These are phyloP conservation scores for Limanda limanda DNA, from an alignment of 2,113 vertebrate species.

Conservation along the genomic window DNA sequence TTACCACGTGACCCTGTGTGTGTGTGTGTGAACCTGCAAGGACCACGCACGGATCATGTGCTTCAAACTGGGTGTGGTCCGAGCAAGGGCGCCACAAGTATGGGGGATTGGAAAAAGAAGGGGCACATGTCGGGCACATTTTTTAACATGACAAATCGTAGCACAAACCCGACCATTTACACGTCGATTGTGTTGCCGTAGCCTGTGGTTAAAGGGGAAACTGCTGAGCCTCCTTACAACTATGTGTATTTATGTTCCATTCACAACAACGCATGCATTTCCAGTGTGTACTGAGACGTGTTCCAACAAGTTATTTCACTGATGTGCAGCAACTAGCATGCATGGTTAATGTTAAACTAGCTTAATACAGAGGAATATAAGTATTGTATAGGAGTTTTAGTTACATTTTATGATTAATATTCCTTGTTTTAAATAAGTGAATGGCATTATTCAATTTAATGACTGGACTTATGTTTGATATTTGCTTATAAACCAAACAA, in stretches of 20 bases:
- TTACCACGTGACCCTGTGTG: background rate
- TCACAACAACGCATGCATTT: slow-evolving; percentile 2
- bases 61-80: too few relatives aligned
- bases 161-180: background rate
- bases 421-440: too few relatives aligned
- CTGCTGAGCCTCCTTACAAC: slow-evolving; percentile 4
- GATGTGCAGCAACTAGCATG: background rate
- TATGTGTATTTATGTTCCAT: slow-evolving; percentile 13
- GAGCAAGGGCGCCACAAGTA: background rate
- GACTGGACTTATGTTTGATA: background rate
- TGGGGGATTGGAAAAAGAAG: background rate
- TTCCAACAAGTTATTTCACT: background rate
- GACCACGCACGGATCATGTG: too few relatives aligned
- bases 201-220: slow-evolving; percentile 19
- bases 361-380: background rate
- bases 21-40: background rate
- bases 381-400: background rate
- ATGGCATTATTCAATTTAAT: background rate
- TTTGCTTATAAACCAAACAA: slow-evolving; percentile 20
- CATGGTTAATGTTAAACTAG: background rate
- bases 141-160: background rate
- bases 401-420: background rate
- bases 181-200: background rate
- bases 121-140: background rate
- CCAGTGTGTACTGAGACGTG: background rate